Percentiles rank a stretch among this genome's conserved stretches.
These are phyloP conservation scores for Molorchus minor DNA, from an alignment of 2,888 invertebrate species.

Conservation along the genomic window DNA sequence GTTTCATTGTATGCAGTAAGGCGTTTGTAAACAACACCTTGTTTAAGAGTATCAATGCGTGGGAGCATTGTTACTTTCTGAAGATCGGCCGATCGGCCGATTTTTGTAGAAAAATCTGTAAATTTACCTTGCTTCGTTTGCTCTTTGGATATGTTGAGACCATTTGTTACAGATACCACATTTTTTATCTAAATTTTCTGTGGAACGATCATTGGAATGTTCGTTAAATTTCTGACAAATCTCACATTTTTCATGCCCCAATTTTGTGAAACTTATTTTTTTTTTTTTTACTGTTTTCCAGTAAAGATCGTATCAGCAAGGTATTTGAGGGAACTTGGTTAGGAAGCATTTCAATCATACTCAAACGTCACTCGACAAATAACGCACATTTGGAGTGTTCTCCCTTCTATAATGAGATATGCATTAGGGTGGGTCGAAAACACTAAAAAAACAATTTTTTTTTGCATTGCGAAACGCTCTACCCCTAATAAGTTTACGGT, in stretches of 20 bases:
- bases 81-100: constrained; percentile 19
- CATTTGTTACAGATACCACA: constrained; percentile 15
- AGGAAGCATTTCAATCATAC: not conserved
- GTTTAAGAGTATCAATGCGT: constrained; percentile 36
- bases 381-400: constrained; percentile 5
- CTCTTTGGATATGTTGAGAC: constrained; percentile 8
- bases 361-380: constrained; percentile 7
- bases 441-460: too few relatives aligned
- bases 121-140: constrained; percentile 12
- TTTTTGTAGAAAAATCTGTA: constrained; percentile 11
- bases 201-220: constrained; percentile 11
- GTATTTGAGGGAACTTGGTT: constrained; percentile 3
- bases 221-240: constrained; percentile 12
- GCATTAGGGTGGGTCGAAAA: too few relatives aligned
- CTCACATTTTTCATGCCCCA: constrained; percentile 24
- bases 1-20: constrained; percentile 38
- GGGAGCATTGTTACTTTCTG: constrained; percentile 42
- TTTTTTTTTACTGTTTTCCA: constrained; percentile 11
- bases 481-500: too few relatives aligned
- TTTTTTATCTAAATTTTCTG: constrained; percentile 13
- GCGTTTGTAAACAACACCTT: constrained; percentile 34
- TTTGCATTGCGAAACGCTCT: too few relatives aligned
- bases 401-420: constrained; percentile 13
- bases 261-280: constrained; percentile 16
- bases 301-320: constrained; percentile 7